These are phyloP conservation scores for Lethenteron reissneri DNA, from an alignment of 2,113 vertebrate species.

Conservation along the genomic window DNA sequence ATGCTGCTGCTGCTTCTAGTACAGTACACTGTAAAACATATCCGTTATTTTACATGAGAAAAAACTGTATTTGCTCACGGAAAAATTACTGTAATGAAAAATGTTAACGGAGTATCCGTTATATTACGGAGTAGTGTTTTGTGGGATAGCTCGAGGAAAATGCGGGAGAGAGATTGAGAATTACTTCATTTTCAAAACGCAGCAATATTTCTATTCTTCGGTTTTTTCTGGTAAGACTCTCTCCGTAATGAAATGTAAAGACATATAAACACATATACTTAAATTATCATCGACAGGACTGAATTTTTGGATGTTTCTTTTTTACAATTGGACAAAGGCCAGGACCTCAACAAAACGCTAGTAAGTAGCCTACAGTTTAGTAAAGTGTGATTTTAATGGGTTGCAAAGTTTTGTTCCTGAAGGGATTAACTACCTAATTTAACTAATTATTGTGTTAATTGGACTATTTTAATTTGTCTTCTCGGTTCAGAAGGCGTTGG, in stretches of 20 bases:
- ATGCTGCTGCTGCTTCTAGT: too few relatives aligned
- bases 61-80: too few relatives aligned
- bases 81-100: too few relatives aligned
- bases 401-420: not conserved
- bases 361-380: not conserved
- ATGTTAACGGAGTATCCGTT: too few relatives aligned
- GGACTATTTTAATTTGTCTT: not conserved
- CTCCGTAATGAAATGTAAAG: not conserved
- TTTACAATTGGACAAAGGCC: not conserved
- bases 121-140: too few relatives aligned
- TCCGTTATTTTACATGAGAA: too few relatives aligned
- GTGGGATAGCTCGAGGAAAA: too few relatives aligned
- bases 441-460: not conserved
- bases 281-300: not conserved
- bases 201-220: too few relatives aligned
- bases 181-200: too few relatives aligned
- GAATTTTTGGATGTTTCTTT: not conserved
- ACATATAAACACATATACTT: not conserved
- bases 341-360: not conserved
- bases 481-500: slow-evolving; percentile 11
- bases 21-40: too few relatives aligned
- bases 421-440: not conserved
- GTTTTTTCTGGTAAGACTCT: too few relatives aligned
- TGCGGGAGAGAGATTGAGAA: too few relatives aligned
- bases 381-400: not conserved